Conservation (phyloP, 2,113 vertebrate genomes). For the Melanotaenia duboulayi region DNA sequence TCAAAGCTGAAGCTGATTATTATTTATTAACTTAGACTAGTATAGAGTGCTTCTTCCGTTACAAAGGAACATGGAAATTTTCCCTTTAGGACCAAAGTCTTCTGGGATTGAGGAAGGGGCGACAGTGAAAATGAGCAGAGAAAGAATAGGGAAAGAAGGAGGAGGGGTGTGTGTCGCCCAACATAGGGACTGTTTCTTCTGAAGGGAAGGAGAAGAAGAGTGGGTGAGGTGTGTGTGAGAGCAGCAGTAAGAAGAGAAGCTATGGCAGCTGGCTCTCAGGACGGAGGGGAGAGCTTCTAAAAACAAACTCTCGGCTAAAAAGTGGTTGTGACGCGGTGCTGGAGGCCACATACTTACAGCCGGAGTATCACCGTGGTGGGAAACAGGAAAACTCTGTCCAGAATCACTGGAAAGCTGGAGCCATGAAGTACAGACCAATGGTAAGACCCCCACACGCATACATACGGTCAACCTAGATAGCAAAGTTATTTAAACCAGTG, state of each 20-base stretch:
- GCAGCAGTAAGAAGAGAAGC: slow-evolving; percentile 66
- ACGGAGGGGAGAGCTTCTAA: slow-evolving; percentile 67
- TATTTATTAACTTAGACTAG: slow-evolving; percentile 9
- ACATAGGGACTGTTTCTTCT: slow-evolving; percentile 67
- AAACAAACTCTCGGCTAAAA: slow-evolving; percentile 67
- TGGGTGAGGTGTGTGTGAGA: slow-evolving; percentile 42
- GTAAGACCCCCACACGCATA: slow-evolving; percentile 48
- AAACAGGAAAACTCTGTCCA: background rate
- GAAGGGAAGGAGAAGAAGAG: slow-evolving; percentile 48
- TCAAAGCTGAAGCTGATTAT: slow-evolving; percentile 17
- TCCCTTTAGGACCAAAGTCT: background rate
- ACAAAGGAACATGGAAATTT: background rate
- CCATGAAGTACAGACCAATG: slow-evolving; percentile 78
- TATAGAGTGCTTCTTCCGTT: too few relatives aligned
- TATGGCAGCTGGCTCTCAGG: slow-evolving; percentile 69
- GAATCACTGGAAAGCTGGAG: slow-evolving; percentile 27
- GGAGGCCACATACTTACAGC: slow-evolving; percentile 53
- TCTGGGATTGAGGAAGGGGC: slow-evolving; percentile 24
- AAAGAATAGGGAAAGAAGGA: slow-evolving; percentile 17
- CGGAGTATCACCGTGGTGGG: slow-evolving; percentile 9
- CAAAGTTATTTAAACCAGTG: background rate
- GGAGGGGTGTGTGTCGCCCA: slow-evolving; percentile 62
- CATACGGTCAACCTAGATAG: background rate
- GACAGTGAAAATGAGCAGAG: slow-evolving; percentile 9
- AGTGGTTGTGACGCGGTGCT: slow-evolving; percentile 40